Evolutionary conservation across 1,140 invertebrate species (phyloP), one percentile per base, ranked within the genome.

Genomic region (Tetraneura akinire): DNA sequence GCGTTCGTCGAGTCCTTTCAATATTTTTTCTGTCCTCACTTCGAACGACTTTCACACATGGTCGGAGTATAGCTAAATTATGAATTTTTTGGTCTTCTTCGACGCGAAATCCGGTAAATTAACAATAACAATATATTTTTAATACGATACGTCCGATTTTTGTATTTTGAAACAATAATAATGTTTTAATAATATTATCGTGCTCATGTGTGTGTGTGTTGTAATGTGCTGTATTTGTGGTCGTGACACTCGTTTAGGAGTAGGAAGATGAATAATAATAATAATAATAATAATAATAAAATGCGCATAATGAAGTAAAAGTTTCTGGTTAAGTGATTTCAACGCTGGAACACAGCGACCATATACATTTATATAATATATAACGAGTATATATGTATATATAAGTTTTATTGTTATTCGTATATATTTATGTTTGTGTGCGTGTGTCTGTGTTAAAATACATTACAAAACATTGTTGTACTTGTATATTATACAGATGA

Each of bases 251-350:
- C 16, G 64, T 32, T 45, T 51, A 51, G 23, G 64, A 66, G 68
- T 71, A 51, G 68, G 47, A 71, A 71, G 68, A 71, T 55, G 53
- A 37, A 74, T 57, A 76, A 73, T 37, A 37, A 37, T 37, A 37
- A 37, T 37, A 37, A 37, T 37, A 37, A 37, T 37, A 37, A 37
- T 37, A 37, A 37, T 37, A 37, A 37, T 57, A 70, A 71, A 78
- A 78, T 78, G 55, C 55, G 74, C 74, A 78, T 78, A 78, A 78
- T 78, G 74, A 78, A 78, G 74, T 78, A 78, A 78, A 78, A 78
- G 74, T 78, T 78, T 78, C 74, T 62, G 74, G 74, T 78, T 62
- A 62, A 78, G 74, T 62, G 74, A 78, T 78, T 78, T 78, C 74
- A 47, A 55, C 21, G 53, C 71, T 76, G 71, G 71, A 76, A 76